Base-by-base conservation (phyloP, 2,888 invertebrate species). In the Crossocerus cetratus region DNA sequence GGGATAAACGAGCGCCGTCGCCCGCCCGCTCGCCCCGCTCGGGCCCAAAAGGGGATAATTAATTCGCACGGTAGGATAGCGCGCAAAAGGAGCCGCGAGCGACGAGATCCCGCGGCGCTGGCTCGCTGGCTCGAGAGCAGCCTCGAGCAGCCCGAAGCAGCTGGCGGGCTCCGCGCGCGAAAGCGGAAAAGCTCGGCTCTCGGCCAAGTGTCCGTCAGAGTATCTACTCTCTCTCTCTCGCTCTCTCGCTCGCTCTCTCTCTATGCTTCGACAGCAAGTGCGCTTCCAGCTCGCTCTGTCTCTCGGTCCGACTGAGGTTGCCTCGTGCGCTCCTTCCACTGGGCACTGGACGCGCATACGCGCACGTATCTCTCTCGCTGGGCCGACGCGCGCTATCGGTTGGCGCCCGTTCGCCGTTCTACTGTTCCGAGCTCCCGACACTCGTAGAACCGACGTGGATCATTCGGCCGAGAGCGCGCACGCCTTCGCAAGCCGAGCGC, bases 11-110 rank as follows among this genome's bases (percentile, higher is more conserved):
- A 49, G 16, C 14, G 49, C 49, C 16, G 49, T 49, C 16, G 49
- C 4, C 32, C 32, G 32, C 32, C 32, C 32, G 32, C 32, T 32
- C 32, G 32, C 32, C 32, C 32, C 32, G 32, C 32, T 32, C 32
- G 8, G 8, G 5, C 2, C 32, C 32, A 32, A 16, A 43, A 4
- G 49, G 49, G 16, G 16, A 16, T 49, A 49, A 49, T 49, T 49
- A 49, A 49, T 49, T 49, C 49, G 21, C 23, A 18, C 49, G 49
- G 49, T 49, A 49, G 49, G 49, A 49, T 49, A 49, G n/a, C 49
- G 49, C 49, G 49, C 14, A 16, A 16, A 49, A 49, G 49, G 49
- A 49, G 49, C 14, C 16, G 49, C 49, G 49, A 49, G 14, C 20
- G 16, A n/a, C 21, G 18, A n/a, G n/a, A 16, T 16, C 11, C 11